These are phyloP conservation scores for Heteromormyrus szaboi DNA, from an alignment of 2,797 vertebrate species.

Conservation along the genomic window DNA sequence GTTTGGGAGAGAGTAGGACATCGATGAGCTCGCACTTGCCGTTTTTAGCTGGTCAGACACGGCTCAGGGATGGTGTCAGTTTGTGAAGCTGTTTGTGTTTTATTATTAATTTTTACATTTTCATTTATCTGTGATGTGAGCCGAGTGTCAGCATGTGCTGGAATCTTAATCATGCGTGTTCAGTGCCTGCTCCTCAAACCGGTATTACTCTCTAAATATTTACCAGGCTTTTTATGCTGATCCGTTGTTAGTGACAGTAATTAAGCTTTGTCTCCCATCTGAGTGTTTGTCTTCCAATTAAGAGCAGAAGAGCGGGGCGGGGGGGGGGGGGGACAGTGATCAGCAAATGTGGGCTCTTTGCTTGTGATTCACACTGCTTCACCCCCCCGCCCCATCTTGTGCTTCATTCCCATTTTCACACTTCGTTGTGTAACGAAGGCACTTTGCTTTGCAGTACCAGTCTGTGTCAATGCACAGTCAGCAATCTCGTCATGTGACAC, in stretches of 20 bases:
- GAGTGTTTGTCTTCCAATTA: constrained; percentile 6
- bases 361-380: neutral
- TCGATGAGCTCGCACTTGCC: neutral
- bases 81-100: neutral
- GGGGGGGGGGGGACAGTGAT: neutral
- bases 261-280: neutral
- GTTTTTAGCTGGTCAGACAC: neutral
- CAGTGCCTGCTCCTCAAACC: neutral
- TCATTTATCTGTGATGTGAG: neutral
- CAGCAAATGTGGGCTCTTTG: neutral
- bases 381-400: neutral
- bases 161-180: neutral
- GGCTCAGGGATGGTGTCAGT: neutral
- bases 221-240: neutral
- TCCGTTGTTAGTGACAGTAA: neutral
- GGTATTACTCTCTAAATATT: neutral
- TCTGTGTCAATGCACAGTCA: neutral
- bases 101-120: neutral
- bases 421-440: neutral
- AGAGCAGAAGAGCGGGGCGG: neutral
- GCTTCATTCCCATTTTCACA: neutral
- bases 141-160: neutral
- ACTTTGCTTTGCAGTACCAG: neutral
- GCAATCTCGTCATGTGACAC: neutral
- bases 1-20: neutral